These are phyloP conservation scores for Sebastes umbrosus DNA, from an alignment of 2,797 vertebrate species.

Conservation along the genomic window DNA sequence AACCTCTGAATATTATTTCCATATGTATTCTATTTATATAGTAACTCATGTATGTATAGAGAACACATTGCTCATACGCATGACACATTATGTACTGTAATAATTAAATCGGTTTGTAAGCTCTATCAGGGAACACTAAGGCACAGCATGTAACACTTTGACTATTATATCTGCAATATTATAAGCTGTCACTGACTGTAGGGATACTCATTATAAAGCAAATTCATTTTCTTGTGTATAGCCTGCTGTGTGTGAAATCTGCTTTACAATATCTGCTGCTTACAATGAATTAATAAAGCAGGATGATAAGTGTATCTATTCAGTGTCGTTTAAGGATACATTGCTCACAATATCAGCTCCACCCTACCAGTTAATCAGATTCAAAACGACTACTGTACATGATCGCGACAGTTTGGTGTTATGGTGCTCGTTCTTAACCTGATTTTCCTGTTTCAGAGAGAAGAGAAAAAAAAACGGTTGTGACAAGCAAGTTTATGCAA, in stretches of 20 bases:
- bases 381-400: background rate
- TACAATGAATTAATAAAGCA: background rate
- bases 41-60: background rate
- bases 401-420: background rate
- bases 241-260: background rate
- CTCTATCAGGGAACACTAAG: background rate
- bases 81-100: background rate
- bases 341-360: background rate
- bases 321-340: background rate
- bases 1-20: background rate
- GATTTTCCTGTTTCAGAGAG: slow-evolving; percentile 26
- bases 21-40: background rate
- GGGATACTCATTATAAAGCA: background rate
- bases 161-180: background rate
- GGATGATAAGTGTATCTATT: background rate
- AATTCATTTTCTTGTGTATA: background rate
- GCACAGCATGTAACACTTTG: background rate
- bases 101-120: background rate
- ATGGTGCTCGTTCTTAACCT: background rate
- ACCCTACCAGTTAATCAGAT: background rate
- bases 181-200: background rate
- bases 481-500: slow-evolving; percentile 11
- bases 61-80: background rate
- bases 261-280: background rate
- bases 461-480: background rate